Percentiles rank a stretch among this genome's conserved stretches.
phyloP scores from a whole-genome alignment of 2,797 vertebrate species.

The Nannoperca obscura region DNA sequence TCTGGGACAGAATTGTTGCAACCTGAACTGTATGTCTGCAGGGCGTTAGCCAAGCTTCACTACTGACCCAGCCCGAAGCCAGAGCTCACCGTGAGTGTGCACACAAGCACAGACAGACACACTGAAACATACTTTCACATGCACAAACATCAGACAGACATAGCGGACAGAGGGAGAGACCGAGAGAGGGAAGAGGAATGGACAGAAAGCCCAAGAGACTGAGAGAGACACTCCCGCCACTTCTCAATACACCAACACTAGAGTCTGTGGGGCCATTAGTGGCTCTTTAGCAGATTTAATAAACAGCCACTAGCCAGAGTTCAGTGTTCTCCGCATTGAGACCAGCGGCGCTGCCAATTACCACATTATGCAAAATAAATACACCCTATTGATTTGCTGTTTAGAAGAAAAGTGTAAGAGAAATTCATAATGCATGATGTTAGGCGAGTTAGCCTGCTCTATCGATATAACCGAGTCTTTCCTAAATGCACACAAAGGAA shows the following conservation, averaged over 20 bases:
- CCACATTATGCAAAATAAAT: conserved; percentile 64
- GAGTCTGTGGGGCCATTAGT: conserved; percentile 56
- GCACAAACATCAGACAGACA: conserved; percentile 20
- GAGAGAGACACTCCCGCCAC: conserved; percentile 35
- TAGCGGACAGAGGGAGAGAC: conserved; percentile 19
- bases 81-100: conserved; percentile 23
- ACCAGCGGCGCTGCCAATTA: conserved; percentile 40
- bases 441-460: conserved; percentile 18
- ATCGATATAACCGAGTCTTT: background rate
- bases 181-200: background rate
- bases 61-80: conserved; percentile 52
- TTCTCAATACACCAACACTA: conserved; percentile 33
- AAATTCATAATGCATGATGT: conserved; percentile 37
- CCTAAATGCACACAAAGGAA: background rate
- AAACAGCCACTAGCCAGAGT: conserved; percentile 58
- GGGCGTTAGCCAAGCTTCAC: conserved; percentile 27
- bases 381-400: conserved; percentile 62
- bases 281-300: conserved; percentile 60
- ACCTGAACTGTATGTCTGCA: conserved; percentile 62
- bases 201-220: conserved; percentile 37
- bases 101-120: conserved; percentile 13
- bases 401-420: conserved; percentile 35
- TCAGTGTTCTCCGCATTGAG: conserved; percentile 22
- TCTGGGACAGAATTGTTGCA: conserved; percentile 67
- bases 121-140: conserved; percentile 22